Evolutionary conservation across 2,113 vertebrate species (phyloP).

Genomic region (Barbus barbus): DNA sequence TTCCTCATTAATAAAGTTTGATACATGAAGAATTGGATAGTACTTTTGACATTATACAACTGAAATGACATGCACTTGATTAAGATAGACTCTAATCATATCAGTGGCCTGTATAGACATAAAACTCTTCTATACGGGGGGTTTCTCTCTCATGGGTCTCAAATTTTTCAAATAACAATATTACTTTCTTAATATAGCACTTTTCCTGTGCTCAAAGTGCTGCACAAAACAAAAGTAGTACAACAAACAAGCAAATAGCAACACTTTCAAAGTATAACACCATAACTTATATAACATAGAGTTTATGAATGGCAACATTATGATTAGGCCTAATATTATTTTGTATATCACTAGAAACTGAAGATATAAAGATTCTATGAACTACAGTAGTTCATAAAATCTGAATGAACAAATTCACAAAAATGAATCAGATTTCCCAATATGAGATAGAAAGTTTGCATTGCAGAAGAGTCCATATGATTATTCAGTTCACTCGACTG

Average conservation of each 20-base stretch:
- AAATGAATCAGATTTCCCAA: not conserved
- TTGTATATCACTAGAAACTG: not conserved
- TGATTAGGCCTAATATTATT: constrained; percentile 8
- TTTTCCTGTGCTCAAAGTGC: not conserved
- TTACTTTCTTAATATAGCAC: not conserved
- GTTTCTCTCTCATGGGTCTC: not conserved
- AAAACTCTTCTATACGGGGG: not conserved
- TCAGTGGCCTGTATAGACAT: too few relatives aligned
- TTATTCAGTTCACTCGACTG: not conserved
- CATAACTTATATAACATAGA: not conserved
- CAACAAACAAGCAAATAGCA: not conserved
- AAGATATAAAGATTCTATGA: too few relatives aligned
- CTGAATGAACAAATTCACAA: not conserved
- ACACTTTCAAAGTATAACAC: not conserved
- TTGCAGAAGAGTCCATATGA: not conserved
- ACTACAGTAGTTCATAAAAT: not conserved
- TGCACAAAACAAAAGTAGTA: not conserved
- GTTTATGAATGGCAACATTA: not conserved
- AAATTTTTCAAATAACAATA: too few relatives aligned
- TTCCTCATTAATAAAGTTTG: constrained; percentile 1
- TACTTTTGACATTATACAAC: not conserved
- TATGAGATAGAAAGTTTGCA: not conserved
- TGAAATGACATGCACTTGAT: not conserved
- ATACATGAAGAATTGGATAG: not conserved
- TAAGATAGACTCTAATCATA: not conserved